Percentiles rank a stretch among this genome's conserved stretches.
phyloP scores from a whole-genome alignment of 2,113 vertebrate genomes.

The Thalassarche chlororhynchos region DNA sequence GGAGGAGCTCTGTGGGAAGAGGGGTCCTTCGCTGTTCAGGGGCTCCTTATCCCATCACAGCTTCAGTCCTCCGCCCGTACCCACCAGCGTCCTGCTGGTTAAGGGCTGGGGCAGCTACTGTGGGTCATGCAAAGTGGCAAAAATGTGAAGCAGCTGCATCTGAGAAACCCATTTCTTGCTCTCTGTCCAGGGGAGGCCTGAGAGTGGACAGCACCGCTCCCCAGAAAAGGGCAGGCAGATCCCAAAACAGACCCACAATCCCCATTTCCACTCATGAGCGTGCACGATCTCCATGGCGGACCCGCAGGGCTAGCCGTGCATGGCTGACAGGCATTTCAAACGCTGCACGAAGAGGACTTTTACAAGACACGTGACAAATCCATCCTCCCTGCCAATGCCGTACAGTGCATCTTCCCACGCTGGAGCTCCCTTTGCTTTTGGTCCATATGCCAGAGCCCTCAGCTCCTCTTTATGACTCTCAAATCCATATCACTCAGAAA shows the following conservation, averaged over 20 bases:
- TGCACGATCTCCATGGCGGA: not conserved
- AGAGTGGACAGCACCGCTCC: fast-evolving
- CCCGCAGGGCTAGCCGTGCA: fast-evolving
- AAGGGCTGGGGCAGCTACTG: not conserved
- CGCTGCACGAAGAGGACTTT: not conserved
- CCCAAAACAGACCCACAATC: not conserved
- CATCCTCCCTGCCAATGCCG: not conserved
- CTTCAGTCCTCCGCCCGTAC: not conserved
- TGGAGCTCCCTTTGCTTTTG: not conserved
- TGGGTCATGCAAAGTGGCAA: not conserved
- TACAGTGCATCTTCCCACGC: not conserved
- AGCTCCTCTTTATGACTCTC: not conserved
- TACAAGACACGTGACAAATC: not conserved
- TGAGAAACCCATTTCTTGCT: not conserved
- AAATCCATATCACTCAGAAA: not conserved
- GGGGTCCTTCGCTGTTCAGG: too few species aligned
- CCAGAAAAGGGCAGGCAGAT: too few species aligned
- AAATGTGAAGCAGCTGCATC: not conserved
- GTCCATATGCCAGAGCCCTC: not conserved
- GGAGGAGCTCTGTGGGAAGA: not conserved
- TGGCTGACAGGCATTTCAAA: not conserved
- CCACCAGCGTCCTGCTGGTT: not conserved
- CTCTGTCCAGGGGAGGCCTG: not conserved
- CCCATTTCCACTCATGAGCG: not conserved
- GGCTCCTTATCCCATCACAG: fast-evolving